Conservation (phyloP, 2,888 invertebrate genomes). For the Limnephilus auricula region DNA sequence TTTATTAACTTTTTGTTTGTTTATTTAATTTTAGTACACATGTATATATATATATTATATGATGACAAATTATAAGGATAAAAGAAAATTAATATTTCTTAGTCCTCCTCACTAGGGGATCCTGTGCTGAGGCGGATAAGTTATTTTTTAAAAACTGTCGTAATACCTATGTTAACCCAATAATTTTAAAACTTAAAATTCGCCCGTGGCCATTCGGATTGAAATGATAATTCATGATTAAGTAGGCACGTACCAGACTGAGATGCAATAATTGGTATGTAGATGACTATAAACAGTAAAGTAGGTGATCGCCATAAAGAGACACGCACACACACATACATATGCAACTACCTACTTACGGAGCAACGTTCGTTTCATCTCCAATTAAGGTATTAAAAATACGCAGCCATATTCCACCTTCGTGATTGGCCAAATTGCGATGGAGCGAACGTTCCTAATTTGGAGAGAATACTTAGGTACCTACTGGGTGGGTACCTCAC, state of each 20-base stretch:
- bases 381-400: slow-evolving; percentile 49
- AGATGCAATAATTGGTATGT: slow-evolving; percentile 31
- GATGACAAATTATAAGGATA: too few relatives aligned
- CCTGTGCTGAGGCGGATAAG: too few relatives aligned
- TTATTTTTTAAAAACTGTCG: too few relatives aligned
- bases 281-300: not conserved
- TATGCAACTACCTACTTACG: not conserved
- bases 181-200: not conserved
- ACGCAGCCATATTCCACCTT: slow-evolving; percentile 18
- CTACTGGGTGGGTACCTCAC: not conserved
- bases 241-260: slow-evolving; percentile 31
- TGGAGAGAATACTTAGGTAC: slow-evolving; percentile 29
- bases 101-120: too few relatives aligned
- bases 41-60: too few relatives aligned
- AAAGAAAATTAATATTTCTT: too few relatives aligned
- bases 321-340: slow-evolving; percentile 37
- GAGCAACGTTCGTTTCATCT: slow-evolving; percentile 48
- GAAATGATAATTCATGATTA: slow-evolving; percentile 43
- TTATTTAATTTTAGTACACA: too few relatives aligned
- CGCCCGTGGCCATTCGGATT: not conserved
- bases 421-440: slow-evolving; percentile 43
- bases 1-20: too few relatives aligned
- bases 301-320: slow-evolving; percentile 51
- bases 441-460: slow-evolving; percentile 13
- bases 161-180: too few relatives aligned